Base-by-base conservation (phyloP, 2,797 vertebrate species). In the Loris lydekkerianus region DNA sequence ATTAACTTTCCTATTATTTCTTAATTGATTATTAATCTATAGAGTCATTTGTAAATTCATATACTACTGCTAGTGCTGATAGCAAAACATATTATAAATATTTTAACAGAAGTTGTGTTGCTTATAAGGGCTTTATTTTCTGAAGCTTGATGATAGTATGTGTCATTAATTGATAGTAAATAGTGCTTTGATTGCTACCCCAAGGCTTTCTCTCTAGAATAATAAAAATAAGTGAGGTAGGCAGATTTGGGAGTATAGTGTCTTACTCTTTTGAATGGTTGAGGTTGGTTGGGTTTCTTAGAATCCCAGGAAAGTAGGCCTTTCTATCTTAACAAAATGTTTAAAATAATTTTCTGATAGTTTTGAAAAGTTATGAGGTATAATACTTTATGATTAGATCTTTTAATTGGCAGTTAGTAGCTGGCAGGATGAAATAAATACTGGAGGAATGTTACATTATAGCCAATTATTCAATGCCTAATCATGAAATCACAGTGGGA, bases 21-120 rank as follows among this genome's bases (percentile, higher is more conserved):
- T 78, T 93, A 84, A 76, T 69, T 29, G 15, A 65, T 46, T 25
- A 60, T 82, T n/a, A 29, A 76, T 67, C n/a, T 58, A 23, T 40
- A 43, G 34, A 37, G 72, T 89, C 81, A 43, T 90, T 90, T 95
- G 81, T 43, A 89, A 91, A 69, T 34, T 60, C 25, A 31, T n/a
- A 1, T 63, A 7, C 40, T 60, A 21, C 4, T 21, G 37, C 5
- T 21, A 40, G 1, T 95, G 20, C 4, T 4, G 23, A 37, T 23
- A 84, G 6, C 10, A 84, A 89, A 83, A 14, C 81, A 10, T 37
- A 85, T 76, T 76, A 29, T 20, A 94, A 92, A n/a, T 76, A 61
- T 63, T 78, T 78, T 43, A 86, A 80, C 4, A 70, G 58, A 84
- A 86, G 7, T 11, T 49, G 8, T 18, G 10, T 76, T 5, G 53